Evolutionary conservation across 2,888 invertebrate species (phyloP), one percentile per base, ranked within the genome.

Genomic region (Neuroscelio doddi): DNA sequence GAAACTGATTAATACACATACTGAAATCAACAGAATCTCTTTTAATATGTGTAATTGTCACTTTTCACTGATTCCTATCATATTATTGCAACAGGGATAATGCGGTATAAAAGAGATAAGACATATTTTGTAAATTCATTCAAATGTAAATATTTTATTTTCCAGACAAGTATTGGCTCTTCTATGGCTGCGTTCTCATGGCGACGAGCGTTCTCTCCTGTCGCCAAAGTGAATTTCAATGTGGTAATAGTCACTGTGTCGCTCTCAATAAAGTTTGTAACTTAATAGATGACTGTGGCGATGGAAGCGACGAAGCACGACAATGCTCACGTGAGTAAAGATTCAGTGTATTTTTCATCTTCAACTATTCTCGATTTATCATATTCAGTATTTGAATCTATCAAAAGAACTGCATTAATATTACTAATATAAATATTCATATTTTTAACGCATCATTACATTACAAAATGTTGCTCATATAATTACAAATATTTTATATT

Each of bases 261-360:
- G 88, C 90, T 34, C 85, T 91, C 79, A 91, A 91, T 85, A 90
- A 90, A 83, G 92, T 89, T 82, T 94, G 94, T 85, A 92, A 94
- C 78, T 91, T 92, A 14, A 87, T 90, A 62, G 89, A 90, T 75
- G 93, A 94, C 81, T 94, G 93, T 76, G 90, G 90, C 21, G 93
- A 93, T 83, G 90, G 89, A 75, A 91, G 90, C 72, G 93, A 94
- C 81, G 93, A 94, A 82, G 89, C 90, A 1, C 87, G 89, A 70
- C 88, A 89, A 74, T 93, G 93, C 84, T 88, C 92, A 76, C 92
- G 93, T 93, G 85, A 93, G 92, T 91, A 55, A 53, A 56, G 53
- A 47, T 52, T 61, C 42, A 39, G 55, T 51, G 45, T 47, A 59
- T 45, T 44, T 41, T 50, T 53, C 36, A 55, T 38, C 47, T 45